Base-by-base conservation (phyloP, 2,113 vertebrate species). In the Platichthys flesus region DNA sequence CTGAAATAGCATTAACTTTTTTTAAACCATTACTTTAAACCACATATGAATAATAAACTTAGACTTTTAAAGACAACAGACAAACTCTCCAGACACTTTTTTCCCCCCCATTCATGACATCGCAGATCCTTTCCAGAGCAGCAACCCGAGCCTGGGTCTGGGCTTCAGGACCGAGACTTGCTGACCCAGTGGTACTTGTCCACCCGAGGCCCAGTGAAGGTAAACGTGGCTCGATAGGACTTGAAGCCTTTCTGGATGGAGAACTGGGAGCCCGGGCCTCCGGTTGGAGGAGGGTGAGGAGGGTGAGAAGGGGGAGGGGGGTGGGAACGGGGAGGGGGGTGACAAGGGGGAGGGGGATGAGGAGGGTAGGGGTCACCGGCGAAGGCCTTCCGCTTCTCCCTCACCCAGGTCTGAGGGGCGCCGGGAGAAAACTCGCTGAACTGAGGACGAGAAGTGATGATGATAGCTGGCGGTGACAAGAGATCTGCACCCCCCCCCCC, bases 111-210 rank as follows among this genome's bases (percentile, higher is more conserved):
- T 0, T 31, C 26, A 14, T 13, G 2, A 20, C 66, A 52, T 51
- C 55, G 4, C 6, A 1, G n/a, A 31, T 74, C 24, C 23, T 2
- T 10, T 31, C 35, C 56, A 2, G 5, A 72, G 49, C 58, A 59
- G 47, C 9, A 70, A 35, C 65, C 57, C 3, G 13, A 52, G 16
- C 58, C 3, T 24, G 40, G 24, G 37, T 63, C 56, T 4, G 8
- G 10, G 37, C 14, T 31, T 5, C 67, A 94, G 18, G 93, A 95
- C 1, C 91, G 88, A 69, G 90, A 94, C 68, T 95, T 94, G 82
- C 95, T 98, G 90, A 99, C 92, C 97, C 97, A 99, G 87, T 99
- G 98, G 91, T 97, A 98, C 63, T 96, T 95, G 88, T 99, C 98
- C 0, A 96, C 65, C 0, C 95, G 91, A 0, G 91, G 96, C 47